These are phyloP conservation scores for Rhinogobius similis DNA, from an alignment of 2,113 vertebrate genomes.

Conservation along the genomic window DNA sequence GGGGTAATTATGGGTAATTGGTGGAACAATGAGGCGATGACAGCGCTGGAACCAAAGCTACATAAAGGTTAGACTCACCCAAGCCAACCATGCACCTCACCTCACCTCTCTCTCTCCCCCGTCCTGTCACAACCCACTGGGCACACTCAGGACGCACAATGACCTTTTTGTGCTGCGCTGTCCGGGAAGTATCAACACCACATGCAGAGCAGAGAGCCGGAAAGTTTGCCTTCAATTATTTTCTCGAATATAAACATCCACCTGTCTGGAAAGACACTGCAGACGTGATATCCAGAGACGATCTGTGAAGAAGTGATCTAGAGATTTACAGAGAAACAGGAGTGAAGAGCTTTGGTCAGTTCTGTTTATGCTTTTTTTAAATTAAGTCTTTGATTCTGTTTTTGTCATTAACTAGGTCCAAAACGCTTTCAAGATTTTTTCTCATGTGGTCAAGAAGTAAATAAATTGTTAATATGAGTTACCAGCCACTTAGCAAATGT, in stretches of 20 bases:
- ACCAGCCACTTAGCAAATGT: no score
- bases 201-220: slow-evolving; percentile 27
- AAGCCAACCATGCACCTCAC: slow-evolving; percentile 39
- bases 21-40: slow-evolving; percentile 77
- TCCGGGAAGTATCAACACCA: slow-evolving; percentile 56
- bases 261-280: background rate
- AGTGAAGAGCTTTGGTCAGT: background rate
- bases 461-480: no score
- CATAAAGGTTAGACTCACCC: slow-evolving; percentile 41
- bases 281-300: background rate
- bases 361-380: no score
- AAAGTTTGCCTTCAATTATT: background rate
- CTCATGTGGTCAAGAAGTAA: no score
- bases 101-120: slow-evolving; percentile 31
- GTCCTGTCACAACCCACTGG: slow-evolving; percentile 62
- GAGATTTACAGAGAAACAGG: background rate
- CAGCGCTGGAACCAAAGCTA: slow-evolving; percentile 66
- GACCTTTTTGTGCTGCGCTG: slow-evolving; percentile 64
- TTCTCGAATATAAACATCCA: slow-evolving; percentile 2
- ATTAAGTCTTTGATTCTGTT: no score
- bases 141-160: slow-evolving; percentile 69
- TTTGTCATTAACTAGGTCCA: no score
- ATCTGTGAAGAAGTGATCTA: background rate
- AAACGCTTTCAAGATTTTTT: no score
- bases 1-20: slow-evolving; percentile 78